Evolutionary conservation across 2,797 vertebrate genomes (phyloP), one percentile per base, ranked within the genome.

Genomic region (Neosalanx taihuensis): DNA sequence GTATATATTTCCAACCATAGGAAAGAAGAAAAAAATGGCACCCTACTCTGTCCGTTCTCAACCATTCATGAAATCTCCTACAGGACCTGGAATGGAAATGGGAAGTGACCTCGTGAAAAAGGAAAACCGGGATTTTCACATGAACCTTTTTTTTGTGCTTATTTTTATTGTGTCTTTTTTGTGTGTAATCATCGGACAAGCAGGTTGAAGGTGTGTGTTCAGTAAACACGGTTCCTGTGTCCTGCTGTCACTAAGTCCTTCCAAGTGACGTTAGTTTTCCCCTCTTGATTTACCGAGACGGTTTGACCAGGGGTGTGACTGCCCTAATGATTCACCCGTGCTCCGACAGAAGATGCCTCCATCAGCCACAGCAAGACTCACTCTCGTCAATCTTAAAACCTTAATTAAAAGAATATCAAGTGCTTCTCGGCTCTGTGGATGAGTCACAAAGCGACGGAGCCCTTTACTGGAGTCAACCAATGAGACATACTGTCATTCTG

Each of bases 1-100:
- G 4, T 15, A 53, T 17, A n/a, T 53, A 4, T 75, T 69, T 88
- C 79, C 80, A 76, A 80, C 83, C 72, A 79, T 83, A 85, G 76
- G 15, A 41, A 6, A 79, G 74, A 41, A 41, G 6, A 41, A 41
- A 41, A 41, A 81, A 83, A 75, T 46, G 64, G 80, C 78, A 75
- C 81, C 79, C 65, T 60, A 56, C 76, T 83, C 82, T 69, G 80
- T 83, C 81, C 83, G 83, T 70, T 85, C 81, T 88, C 86, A 87
- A 84, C 81, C 86, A 86, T 87, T 89, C 84, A 89, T 88, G 86
- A 89, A 89, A 87, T 87, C 82, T 87, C 74, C 87, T 75, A 77
- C 88, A 85, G 84, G 81, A 81, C 57, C 64, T 70, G 79, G 82
- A 88, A 85, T 87, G 84, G 89, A 86, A 91, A 87, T 77, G 76